These are phyloP conservation scores for Xestia ashworthii DNA, from an alignment of 2,888 invertebrate species.

Conservation along the genomic window DNA sequence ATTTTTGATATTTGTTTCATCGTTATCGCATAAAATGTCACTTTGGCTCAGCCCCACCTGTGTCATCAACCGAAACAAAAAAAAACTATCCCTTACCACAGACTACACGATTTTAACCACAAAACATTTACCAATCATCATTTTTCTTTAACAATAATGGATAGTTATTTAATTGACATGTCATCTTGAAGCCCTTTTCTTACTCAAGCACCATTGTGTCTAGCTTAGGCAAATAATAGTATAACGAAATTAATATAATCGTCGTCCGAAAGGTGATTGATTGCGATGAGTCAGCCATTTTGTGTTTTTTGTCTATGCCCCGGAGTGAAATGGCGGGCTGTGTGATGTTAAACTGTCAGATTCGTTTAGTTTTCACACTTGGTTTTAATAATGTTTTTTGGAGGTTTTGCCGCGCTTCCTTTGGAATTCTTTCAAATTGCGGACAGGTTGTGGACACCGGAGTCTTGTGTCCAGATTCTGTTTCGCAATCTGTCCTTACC, in stretches of 20 bases:
- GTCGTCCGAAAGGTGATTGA: constrained; percentile 89
- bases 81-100: constrained; percentile 38
- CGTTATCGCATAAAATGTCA: background rate
- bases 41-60: background rate
- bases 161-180: constrained; percentile 89
- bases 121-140: constrained; percentile 37
- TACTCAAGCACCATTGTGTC: constrained; percentile 83
- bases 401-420: constrained; percentile 9
- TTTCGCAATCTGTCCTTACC: background rate
- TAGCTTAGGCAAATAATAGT: constrained; percentile 88
- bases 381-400: constrained; percentile 30
- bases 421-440: background rate
- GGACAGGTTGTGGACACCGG: background rate
- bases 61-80: background rate
- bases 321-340: constrained; percentile 60
- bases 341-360: constrained; percentile 68
- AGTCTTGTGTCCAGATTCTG: background rate
- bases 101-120: constrained; percentile 25
- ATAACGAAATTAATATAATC: constrained; percentile 88
- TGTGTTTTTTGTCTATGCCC: constrained; percentile 69
- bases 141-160: constrained; percentile 72
- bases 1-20: background rate
- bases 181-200: constrained; percentile 80
- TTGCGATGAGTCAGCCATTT: constrained; percentile 85
- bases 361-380: constrained; percentile 66